Evolutionary conservation across 2,797 vertebrate genomes (phyloP).

Genomic region (Thamnophis elegans): DNA sequence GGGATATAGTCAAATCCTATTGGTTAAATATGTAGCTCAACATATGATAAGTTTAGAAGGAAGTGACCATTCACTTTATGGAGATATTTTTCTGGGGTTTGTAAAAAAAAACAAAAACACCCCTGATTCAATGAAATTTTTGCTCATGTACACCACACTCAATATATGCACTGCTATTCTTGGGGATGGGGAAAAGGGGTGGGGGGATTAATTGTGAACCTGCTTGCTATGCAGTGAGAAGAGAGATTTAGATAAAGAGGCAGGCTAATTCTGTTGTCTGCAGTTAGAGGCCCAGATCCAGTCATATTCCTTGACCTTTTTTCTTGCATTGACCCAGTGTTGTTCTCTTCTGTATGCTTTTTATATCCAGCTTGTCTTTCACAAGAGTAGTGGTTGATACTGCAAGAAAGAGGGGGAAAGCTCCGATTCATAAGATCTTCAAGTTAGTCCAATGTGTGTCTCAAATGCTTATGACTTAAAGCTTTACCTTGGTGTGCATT

Average conservation of each 20-base stretch:
- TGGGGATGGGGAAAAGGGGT: background rate
- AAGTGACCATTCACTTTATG: background rate
- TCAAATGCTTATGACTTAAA: background rate
- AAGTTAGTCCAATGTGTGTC: background rate
- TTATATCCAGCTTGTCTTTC: background rate
- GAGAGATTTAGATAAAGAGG: background rate
- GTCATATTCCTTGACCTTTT: background rate
- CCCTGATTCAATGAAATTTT: background rate
- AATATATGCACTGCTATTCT: background rate
- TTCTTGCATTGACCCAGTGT: background rate
- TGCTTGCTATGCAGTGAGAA: background rate
- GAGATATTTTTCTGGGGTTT: background rate
- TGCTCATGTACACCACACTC: background rate
- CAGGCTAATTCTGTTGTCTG: background rate
- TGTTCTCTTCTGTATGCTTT: background rate
- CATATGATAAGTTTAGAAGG: background rate
- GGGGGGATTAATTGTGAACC: background rate
- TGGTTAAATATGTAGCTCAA: background rate
- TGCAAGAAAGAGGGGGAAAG: background rate
- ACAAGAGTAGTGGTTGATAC: background rate
- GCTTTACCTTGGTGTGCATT: background rate
- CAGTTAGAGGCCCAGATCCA: background rate
- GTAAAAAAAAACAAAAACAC: background rate
- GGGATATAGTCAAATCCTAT: background rate
- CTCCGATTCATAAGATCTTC: background rate